These are phyloP conservation scores for Danaus plexippus DNA, from an alignment of 1,140 invertebrate species.

Conservation along the genomic window DNA sequence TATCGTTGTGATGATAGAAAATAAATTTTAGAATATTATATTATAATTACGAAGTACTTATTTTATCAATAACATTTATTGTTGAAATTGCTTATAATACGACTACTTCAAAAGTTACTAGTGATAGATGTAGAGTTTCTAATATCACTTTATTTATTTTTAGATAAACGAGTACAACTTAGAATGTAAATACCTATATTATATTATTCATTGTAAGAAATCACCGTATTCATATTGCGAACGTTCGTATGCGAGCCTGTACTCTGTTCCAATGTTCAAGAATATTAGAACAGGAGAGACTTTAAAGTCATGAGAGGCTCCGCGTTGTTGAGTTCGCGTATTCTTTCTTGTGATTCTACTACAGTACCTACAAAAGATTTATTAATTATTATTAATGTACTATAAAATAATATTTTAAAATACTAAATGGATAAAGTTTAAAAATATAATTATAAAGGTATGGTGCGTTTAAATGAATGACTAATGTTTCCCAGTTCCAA, in stretches of 20 bases:
- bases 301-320: too few relatives aligned
- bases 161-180: conserved; percentile 43
- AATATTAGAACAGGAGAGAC: neutral
- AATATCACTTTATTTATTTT: conserved; percentile 36
- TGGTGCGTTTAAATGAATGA: conserved; percentile 38
- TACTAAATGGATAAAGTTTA: conserved; percentile 18
- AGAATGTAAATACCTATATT: conserved; percentile 27
- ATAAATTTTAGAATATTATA: conserved; percentile 22
- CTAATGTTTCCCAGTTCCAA: conserved; percentile 42
- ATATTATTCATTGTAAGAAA: conserved; percentile 11
- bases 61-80: conserved; percentile 15
- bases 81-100: conserved; percentile 18
- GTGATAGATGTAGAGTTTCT: conserved; percentile 22
- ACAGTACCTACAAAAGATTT: conserved; percentile 27
- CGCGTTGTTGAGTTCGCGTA: conserved; percentile 5
- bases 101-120: conserved; percentile 19
- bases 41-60: neutral
- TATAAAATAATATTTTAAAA: conserved; percentile 25
- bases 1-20: conserved; percentile 37
- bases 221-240: neutral
- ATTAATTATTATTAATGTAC: conserved; percentile 14
- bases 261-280: neutral
- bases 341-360: conserved; percentile 29
- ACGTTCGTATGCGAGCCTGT: conserved; percentile 12
- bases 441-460: conserved; percentile 24